Evolutionary conservation across 2,113 vertebrate species (phyloP), one percentile per base, ranked within the genome.

Genomic region (Phasianus colchicus): DNA sequence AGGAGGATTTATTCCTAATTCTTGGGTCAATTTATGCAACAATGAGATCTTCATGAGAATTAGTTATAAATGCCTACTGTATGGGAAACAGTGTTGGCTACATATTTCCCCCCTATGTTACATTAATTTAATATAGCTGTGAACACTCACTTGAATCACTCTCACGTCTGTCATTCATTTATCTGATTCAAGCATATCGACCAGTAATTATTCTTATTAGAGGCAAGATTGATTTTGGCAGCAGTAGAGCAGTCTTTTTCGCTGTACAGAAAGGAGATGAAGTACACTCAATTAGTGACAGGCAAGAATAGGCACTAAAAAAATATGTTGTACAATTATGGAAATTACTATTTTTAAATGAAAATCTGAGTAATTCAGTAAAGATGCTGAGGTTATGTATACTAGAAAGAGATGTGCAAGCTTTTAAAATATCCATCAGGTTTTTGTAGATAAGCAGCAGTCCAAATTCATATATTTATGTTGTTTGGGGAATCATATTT

Each of bases 151-250:
- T 84, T 85, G 52, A 94, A 82, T 89, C 74, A 21, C 34, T 63
- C 74, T 94, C 64, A 57, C 19, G 71, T 92, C 92, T 89, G 5
- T 87, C 87, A 81, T 82, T 82, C 6, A 1, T 89, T 91, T 95
- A 29, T 30, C 80, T 92, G 45, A 60, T 79, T 93, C 54, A 60
- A 66, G 43, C 19, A 64, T 57, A 69, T 93, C 73, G 83, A 34
- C 50, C 66, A 3, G 83, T 79, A 88, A 73, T 83, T 96, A 77
- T 48, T 75, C 40, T 73, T 89, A 61, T 69, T 93, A 75, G 67
- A 79, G 74, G n/a, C 69, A 81, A 60, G 57, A 75, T 83, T 90
- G 90, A 79, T 96, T 82, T 94, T 96, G 77, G 77, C 94, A 95
- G 61, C n/a, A 48, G 38, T 13, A 55, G 66, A 72, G 45, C 47